Evolutionary conservation across 2,888 invertebrate genomes (phyloP), one percentile per base, ranked within the genome.

Genomic region (Diogma glabrata): DNA sequence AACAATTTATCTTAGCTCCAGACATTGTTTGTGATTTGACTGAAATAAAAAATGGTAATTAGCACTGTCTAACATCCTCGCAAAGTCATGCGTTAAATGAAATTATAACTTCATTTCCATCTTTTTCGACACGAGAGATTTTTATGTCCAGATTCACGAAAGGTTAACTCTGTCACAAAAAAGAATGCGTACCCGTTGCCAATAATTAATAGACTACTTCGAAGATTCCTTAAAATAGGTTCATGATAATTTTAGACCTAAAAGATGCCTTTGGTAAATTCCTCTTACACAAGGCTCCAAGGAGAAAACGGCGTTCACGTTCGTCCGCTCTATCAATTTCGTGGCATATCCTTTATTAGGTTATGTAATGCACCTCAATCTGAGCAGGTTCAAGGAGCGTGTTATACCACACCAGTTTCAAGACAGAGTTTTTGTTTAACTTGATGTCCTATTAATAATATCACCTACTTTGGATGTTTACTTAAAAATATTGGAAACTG

Each of bases 111-210:
- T 8, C 20, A 5, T 43, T 43, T 7, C 43, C 8, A 14, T 4
- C 17, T 20, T 5, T 12, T 6, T 7, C 4, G 19, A 22, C 8
- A 8, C 17, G n/a, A 20, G 12, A n/a, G 56, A 20, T 51, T 61
- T 0, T 57, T 63, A 2, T 62, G 61, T 22, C 50, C 63, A 0
- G 63, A 63, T 40, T 60, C 57, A 14, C 40, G 63, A 2, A 58
- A 60, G 49, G 51, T 64, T 0, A 65, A 65, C 30, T 14, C 22
- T 0, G 59, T 61, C 0, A 61, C 62, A 59, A 22, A 55, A 57
- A n/a, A n/a, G 20, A 57, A 60, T 49, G 59, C 59, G 1, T 61
- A 61, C 43, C 60, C 59, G 1, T 23, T 61, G 1, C 62, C 55
- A 3, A 43, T 46, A 9, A 59, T 61, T 28, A 45, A 53, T 4